Conservation (phyloP, 2,888 invertebrate species). For the Taphrorychus bicolor region DNA sequence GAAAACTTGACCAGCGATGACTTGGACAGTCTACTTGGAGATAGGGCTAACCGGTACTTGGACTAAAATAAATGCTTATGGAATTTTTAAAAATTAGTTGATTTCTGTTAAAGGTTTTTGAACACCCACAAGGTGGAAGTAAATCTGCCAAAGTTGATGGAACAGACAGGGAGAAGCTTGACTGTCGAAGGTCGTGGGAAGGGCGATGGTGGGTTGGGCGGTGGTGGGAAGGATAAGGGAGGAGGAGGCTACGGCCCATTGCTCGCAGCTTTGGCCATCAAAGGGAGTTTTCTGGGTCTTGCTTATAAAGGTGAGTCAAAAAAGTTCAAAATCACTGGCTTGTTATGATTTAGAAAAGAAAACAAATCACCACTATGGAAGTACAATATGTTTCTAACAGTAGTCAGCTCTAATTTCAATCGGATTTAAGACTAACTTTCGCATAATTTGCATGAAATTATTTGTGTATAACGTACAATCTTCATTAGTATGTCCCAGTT, state of each 20-base stretch:
- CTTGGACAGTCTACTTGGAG: constrained; percentile 66
- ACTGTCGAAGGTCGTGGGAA: constrained; percentile 64
- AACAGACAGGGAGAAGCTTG: constrained; percentile 21
- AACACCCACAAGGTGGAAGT: constrained; percentile 64
- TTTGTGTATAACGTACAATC: no score
- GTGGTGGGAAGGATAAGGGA: constrained; percentile 17
- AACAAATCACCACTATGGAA: no score
- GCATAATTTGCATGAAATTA: no score
- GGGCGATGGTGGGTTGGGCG: constrained; percentile 31
- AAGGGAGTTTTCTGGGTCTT: constrained; percentile 75
- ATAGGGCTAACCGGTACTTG: constrained; percentile 59
- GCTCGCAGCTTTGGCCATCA: constrained; percentile 72
- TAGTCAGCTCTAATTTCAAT: no score
- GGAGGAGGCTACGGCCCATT: constrained; percentile 62
- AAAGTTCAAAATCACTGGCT: no score
- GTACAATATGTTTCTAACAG: no score
- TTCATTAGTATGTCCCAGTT: no score
- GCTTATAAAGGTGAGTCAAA: constrained; percentile 69
- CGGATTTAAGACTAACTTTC: no score
- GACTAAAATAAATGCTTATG: not conserved
- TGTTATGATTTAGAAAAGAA: no score
- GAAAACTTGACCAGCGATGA: constrained; percentile 67
- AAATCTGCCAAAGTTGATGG: constrained; percentile 52
- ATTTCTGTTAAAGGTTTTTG: constrained; percentile 57
- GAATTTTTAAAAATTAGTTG: not conserved